Base-by-base conservation (phyloP, 2,888 invertebrate species). In the Zygaena filipendulae region DNA sequence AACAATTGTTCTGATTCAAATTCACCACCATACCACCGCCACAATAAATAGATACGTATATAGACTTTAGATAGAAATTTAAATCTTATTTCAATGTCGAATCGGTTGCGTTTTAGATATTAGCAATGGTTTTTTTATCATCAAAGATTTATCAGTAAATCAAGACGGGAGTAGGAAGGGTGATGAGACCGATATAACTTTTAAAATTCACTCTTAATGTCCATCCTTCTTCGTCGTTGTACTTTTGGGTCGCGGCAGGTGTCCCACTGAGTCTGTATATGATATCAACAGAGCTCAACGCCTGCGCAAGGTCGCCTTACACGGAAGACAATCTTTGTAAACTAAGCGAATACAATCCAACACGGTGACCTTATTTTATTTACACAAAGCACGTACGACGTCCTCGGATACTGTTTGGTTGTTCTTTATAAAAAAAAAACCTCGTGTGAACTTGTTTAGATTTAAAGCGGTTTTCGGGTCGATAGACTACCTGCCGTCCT, bases 241-340 rank as follows among this genome's bases (percentile, higher is more conserved):
- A 32, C 37, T 46, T 35, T 39, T 37, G 40, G 39, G 35, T 40
- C 40, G 34, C 43, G 44, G 49, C 43, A 45, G 49, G 50, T 52
- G 59, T 47, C 39, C 48, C 49, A 49, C 50, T 48, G 45, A 45
- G n/a, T n/a, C n/a, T n/a, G n/a, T n/a, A n/a, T n/a, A n/a, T n/a
- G n/a, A n/a, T n/a, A n/a, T n/a, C n/a, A n/a, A n/a, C n/a, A n/a
- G n/a, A n/a, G n/a, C n/a, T n/a, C n/a, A n/a, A n/a, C n/a, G 40
- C 42, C 30, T 47, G 40, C 50, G 42, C 67, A 71, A 77, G 77
- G 77, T 47, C 64, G 52, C 49, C 33, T 45, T 49, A 71, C 52
- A 48, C 77, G 77, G 77, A 79, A 77, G 67, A 72, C 77, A 77
- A 67, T 77, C 77, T 66, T 74, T 66, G 49, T 52, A 45, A 53